Evolutionary conservation across 2,113 vertebrate species (phyloP).

Genomic region (Tringa solitaria): DNA sequence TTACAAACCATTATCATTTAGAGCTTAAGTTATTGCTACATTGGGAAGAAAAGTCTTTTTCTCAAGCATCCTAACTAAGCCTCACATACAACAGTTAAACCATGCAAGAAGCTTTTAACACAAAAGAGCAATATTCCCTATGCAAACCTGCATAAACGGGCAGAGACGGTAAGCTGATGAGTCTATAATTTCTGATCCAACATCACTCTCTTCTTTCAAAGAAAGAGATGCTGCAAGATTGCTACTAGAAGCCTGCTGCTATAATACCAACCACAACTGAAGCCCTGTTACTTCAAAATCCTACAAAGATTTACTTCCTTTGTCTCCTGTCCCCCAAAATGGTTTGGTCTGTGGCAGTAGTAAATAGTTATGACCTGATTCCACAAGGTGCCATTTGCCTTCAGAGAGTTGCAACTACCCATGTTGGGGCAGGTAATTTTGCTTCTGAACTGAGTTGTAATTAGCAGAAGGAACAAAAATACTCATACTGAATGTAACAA

Average conservation of each 20-base stretch:
- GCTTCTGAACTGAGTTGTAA: background rate
- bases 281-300: background rate
- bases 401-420: background rate
- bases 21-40: background rate
- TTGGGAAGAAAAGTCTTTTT: background rate
- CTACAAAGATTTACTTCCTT: background rate
- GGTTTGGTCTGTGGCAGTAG: background rate
- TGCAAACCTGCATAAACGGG: background rate
- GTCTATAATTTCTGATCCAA: background rate
- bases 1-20: background rate
- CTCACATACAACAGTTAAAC: background rate
- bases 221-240: background rate
- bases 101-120: background rate
- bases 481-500: background rate
- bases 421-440: background rate
- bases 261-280: background rate
- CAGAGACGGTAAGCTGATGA: background rate
- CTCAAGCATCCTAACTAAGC: background rate
- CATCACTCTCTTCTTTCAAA: background rate
- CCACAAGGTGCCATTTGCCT: background rate
- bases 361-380: background rate
- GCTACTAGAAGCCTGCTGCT: background rate
- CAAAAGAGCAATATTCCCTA: background rate
- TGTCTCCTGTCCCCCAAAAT: background rate
- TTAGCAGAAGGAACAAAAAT: background rate